Base-by-base conservation (phyloP, 2,113 vertebrate genomes). In the Brachyistius frenatus region DNA sequence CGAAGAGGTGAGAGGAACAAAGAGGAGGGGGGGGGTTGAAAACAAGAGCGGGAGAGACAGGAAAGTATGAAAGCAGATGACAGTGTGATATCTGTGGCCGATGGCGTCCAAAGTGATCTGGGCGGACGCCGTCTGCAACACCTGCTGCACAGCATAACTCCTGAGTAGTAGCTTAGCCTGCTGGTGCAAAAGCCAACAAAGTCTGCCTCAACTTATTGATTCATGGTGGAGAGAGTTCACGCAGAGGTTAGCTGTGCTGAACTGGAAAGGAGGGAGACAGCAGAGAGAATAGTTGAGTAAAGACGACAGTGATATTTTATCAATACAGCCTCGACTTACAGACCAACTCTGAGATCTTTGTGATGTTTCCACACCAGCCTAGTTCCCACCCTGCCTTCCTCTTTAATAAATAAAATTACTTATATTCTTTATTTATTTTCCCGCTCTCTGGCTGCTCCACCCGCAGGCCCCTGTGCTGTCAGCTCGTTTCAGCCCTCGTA, bases 251-350 rank as follows among this genome's bases (percentile, higher is more conserved):
- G 81, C 77, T n/a, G 83, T 2, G 39, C 61, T 76, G 66, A 63
- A 60, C 67, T 47, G 73, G 64, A 66, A 67, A 58, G 55, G 41
- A 71, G 66, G 1, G 37, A 64, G 76, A 69, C 23, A 76, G 46
- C 57, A 76, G 80, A 86, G 75, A 83, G 73, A 76, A 76, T 47
- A 73, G 50, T 56, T 62, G 66, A 83, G 61, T 75, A 60, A 57
- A 83, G 78, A 84, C 32, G 64, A 83, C 76, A 52, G 71, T 39
- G 81, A 91, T 86, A 74, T 88, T 89, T 90, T 87, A 92, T 91
- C 88, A 78, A 81, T 86, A 81, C 54, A 31, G 73, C 70, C 77
- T 81, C 32, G 5, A 58, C 84, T 74, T 10, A 37, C 44, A 73
- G 76, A 23, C 23, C 23, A 23, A 23, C 55, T 36, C 50, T 16